Base-by-base conservation (phyloP, 1,140 invertebrate genomes). In the Drosophila guanche region DNA sequence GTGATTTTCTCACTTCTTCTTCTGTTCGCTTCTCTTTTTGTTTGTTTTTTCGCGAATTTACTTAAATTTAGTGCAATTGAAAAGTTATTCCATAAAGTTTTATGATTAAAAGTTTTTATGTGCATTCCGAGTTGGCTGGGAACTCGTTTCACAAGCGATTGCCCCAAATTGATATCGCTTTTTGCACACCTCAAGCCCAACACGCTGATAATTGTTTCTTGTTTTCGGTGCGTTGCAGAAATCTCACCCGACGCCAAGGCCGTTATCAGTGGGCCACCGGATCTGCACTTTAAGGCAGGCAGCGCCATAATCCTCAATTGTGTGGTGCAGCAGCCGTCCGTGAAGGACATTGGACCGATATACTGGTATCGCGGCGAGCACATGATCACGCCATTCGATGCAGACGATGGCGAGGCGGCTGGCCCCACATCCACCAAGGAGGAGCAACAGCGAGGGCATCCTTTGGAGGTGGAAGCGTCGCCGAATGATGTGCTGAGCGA, bases 211-310 rank as follows among this genome's bases (percentile, higher is more conserved):
- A 53, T 79, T 79, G 23, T 43, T 29, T 42, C 16, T n/a, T 42
- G 6, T 51, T 43, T 8, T 47, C 22, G 33, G 10, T 12, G 33
- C 6, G 10, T 66, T 70, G 7, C 67, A 90, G 89, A 88, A 59
- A 90, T 89, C 48, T 80, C 89, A 20, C 81, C 95, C 95, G 96
- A 97, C 93, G 95, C 96, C 54, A 95, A 95, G 93, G 96, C 96
- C 27, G 93, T 94, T 69, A 96, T 97, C 83, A 92, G 94, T 53
- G 96, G 96, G 22, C 94, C 95, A 25, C 92, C 94, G 43, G 96
- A 97, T 89, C 92, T 97, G 52, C 96, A 97, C 91, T 95, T 97
- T 58, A 97, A 97, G 92, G 95, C 95, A 25, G 96, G 96, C 61
- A 97, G 96, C 89, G 94, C 94, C 14, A 93, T 97, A 66, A 95